These are phyloP conservation scores for Borostomias antarcticus DNA, from an alignment of 2,797 vertebrate genomes.

Conservation along the genomic window DNA sequence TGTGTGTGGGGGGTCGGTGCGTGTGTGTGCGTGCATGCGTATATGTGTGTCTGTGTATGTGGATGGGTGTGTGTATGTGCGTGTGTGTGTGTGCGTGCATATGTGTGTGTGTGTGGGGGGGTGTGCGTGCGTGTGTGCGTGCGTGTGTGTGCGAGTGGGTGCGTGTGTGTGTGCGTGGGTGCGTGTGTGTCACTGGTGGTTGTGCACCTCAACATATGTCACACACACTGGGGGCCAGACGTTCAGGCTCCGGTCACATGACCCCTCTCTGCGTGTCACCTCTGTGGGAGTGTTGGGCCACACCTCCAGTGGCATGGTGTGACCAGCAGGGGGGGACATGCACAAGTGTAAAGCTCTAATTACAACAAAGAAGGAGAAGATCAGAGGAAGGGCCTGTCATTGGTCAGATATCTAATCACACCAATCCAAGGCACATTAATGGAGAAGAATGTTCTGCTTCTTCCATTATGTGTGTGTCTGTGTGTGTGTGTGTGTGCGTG, in stretches of 20 bases:
- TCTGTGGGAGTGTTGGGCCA: constrained; percentile 30
- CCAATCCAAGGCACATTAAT: constrained; percentile 17
- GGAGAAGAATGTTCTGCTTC: constrained; percentile 15
- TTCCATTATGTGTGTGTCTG: constrained; percentile 5
- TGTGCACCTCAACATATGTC: neutral
- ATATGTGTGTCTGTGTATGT: too few relatives aligned
- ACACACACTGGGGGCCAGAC: neutral
- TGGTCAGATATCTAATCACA: constrained; percentile 18
- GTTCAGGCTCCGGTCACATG: neutral
- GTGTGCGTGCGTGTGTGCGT: too few relatives aligned
- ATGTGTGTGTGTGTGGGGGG: too few relatives aligned
- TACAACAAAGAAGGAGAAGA: constrained; percentile 62
- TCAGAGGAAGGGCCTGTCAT: constrained; percentile 23
- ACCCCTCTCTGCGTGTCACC: neutral
- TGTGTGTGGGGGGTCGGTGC: too few relatives aligned
- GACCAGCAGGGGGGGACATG: constrained; percentile 82
- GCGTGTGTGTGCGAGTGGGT: too few relatives aligned
- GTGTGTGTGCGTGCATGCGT: too few relatives aligned
- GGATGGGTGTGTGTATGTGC: too few relatives aligned
- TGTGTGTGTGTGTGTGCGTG: constrained; percentile 1
- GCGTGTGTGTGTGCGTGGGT: too few relatives aligned
- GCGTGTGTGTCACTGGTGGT: too few relatives aligned
- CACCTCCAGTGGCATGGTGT: constrained; percentile 59
- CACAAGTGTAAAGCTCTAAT: constrained; percentile 74
- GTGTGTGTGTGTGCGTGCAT: too few relatives aligned